Evolutionary conservation across 2,888 invertebrate species (phyloP).

Genomic region (Geotrupes spiniger): DNA sequence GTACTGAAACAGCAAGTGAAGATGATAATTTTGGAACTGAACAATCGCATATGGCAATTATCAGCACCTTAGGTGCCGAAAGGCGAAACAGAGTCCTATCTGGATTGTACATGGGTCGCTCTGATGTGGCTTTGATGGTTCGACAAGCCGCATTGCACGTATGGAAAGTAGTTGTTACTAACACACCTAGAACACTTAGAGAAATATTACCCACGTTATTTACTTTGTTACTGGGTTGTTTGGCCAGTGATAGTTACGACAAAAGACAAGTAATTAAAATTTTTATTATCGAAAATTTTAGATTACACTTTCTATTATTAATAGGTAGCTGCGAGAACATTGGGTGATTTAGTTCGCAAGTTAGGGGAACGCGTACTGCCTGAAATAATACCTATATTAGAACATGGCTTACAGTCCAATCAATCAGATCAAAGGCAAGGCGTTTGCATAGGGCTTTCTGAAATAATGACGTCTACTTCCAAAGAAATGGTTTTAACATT

Average conservation of each 20-base stretch:
- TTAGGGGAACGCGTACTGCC: constrained; percentile 96
- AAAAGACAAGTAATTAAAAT: constrained; percentile 71
- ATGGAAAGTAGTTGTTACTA: constrained; percentile 99
- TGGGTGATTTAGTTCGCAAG: constrained; percentile 96
- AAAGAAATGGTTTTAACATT: constrained; percentile 91
- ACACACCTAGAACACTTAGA: constrained; percentile 92
- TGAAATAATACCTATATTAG: constrained; percentile 97
- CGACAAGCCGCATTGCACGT: constrained; percentile 97
- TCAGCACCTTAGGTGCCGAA: constrained; percentile 83
- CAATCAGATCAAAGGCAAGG: constrained; percentile 95
- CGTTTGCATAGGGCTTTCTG: constrained; percentile 95
- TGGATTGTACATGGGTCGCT: constrained; percentile 95
- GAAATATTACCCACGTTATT: constrained; percentile 96
- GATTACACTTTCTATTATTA: background rate
- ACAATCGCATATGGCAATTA: constrained; percentile 89
- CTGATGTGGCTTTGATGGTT: constrained; percentile 95
- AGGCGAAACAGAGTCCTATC: constrained; percentile 89
- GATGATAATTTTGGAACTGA: constrained; percentile 99
- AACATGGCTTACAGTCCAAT: constrained; percentile 87
- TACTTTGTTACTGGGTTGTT: constrained; percentile 84
- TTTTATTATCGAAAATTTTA: background rate
- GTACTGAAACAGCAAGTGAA: constrained; percentile 95
- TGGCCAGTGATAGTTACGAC: constrained; percentile 95
- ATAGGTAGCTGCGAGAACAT: constrained; percentile 84
- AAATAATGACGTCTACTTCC: constrained; percentile 96